These are phyloP conservation scores for Drosophila pseudoobscura DNA, from an alignment of 1,140 invertebrate genomes.

Conservation along the genomic window DNA sequence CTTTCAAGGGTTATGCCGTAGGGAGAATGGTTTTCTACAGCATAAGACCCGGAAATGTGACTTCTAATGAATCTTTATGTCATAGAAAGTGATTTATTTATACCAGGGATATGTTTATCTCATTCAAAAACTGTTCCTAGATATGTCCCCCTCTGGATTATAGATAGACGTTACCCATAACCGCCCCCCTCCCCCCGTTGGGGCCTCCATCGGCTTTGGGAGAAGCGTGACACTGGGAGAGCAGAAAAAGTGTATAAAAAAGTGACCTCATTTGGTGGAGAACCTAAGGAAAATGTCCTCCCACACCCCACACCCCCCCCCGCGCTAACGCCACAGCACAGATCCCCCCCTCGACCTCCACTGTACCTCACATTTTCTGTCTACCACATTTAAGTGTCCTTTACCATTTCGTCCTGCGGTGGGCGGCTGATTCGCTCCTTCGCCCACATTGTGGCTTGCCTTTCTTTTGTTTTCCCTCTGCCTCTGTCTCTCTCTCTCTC, in stretches of 20 bases:
- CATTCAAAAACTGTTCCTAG: too few species aligned
- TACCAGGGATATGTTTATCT: too few species aligned
- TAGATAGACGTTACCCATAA: neutral
- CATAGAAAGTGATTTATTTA: too few species aligned
- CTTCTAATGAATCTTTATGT: too few species aligned
- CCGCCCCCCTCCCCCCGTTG: too few species aligned
- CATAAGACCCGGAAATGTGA: too few species aligned
- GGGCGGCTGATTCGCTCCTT: slow-evolving; percentile 40
- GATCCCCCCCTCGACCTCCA: neutral
- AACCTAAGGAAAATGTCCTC: slow-evolving; percentile 34
- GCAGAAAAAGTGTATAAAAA: slow-evolving; percentile 36
- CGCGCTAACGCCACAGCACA: neutral
- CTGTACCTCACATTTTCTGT: slow-evolving; percentile 35
- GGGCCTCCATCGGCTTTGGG: neutral
- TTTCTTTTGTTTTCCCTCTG: slow-evolving; percentile 25
- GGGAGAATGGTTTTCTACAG: too few species aligned
- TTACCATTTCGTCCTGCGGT: slow-evolving; percentile 61
- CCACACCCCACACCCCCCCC: neutral
- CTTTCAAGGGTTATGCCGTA: too few species aligned
- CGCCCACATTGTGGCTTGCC: slow-evolving; percentile 34
- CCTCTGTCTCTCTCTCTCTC: too few species aligned
- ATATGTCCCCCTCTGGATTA: too few species aligned
- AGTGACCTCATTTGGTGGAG: slow-evolving; percentile 70
- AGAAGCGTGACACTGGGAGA: slow-evolving; percentile 9
- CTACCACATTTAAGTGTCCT: slow-evolving; percentile 76